Evolutionary conservation across 2,113 vertebrate species (phyloP), one percentile per base, ranked within the genome.

Genomic region (Addax nasomaculatus): DNA sequence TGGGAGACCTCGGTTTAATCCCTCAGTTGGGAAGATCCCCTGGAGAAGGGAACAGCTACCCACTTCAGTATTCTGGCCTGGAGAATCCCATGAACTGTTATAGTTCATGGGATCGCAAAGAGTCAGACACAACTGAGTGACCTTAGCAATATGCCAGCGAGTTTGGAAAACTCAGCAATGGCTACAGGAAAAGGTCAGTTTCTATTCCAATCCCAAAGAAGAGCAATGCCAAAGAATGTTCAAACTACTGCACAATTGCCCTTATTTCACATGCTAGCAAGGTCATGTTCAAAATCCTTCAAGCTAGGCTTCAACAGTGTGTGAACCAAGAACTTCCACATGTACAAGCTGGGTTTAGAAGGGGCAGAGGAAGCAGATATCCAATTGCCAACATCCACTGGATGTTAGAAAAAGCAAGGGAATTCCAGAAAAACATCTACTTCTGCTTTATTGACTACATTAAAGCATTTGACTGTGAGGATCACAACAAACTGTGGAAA

Each of bases 91-190:
- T 36, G 5, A 70, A 36, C 5, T 39, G 67, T 70, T 70, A 39
- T 12, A 70, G 67, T 70, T 36, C n/a, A 70, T 12, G n/a, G n/a
- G 5, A 19, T 39, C 0, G 0, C 67, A 70, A 70, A 70, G n/a
- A 70, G 17, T 67, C 64, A 36, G n/a, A 70, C 19, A 39, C 0
- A 0, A 70, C 5, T 39, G 19, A 70, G 16, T 12, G n/a, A 70
- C 67, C n/a, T 70, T 70, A 0, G 0, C 11, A 76, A 43, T 76
- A 43, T 76, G 36, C 70, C 70, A 43, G 70, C 0, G 2, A 76
- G 12, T 76, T 76, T 43, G 36, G 36, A 76, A 76, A 76, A 76
- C 70, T 43, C 70, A 76, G 36, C 70, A 76, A 27, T 27, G 36
- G 36, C 23, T 36, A 76, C 2, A 25, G 70, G 36, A 27, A 76